phyloP scores from a whole-genome alignment of 2,797 vertebrate genomes.

The Sylvia borin region DNA sequence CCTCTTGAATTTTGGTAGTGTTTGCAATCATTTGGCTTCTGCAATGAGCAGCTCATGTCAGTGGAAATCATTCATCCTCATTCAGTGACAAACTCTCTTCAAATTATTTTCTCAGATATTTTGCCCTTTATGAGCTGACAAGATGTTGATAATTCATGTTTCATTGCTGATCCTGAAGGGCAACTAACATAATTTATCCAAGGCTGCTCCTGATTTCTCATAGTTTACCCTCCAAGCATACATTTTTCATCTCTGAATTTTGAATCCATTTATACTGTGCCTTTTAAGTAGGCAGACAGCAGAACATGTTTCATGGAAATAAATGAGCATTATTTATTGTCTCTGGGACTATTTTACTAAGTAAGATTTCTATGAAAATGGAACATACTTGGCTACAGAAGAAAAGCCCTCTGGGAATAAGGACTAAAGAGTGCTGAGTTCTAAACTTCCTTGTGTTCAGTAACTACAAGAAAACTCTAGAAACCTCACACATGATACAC shows the following conservation, averaged over 20 bases:
- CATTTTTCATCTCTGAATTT: conserved; percentile 23
- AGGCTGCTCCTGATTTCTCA: not conserved
- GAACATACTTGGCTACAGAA: not conserved
- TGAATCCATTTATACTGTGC: not conserved
- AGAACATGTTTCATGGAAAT: conserved; percentile 3
- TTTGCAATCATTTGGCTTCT: not conserved
- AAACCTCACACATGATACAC: not conserved
- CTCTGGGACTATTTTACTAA: not conserved
- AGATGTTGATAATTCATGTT: conserved; percentile 7
- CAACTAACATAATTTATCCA: conserved; percentile 18
- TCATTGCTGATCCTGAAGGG: not conserved
- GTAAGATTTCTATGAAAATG: not conserved
- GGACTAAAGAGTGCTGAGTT: not conserved
- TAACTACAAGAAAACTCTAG: not conserved
- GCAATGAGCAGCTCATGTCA: not conserved
- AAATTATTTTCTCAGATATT: conserved; percentile 10
- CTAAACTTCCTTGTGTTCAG: not conserved
- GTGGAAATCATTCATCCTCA: not conserved
- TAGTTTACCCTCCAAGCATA: not conserved
- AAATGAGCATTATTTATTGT: conserved; percentile 23
- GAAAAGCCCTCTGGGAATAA: not conserved
- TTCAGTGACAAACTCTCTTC: not conserved
- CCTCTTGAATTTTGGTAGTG: not conserved
- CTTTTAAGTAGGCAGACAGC: not conserved
- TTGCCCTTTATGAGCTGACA: conserved; percentile 29